Base-by-base conservation (phyloP, 2,888 invertebrate genomes). In the Drosophila diplacantha region DNA sequence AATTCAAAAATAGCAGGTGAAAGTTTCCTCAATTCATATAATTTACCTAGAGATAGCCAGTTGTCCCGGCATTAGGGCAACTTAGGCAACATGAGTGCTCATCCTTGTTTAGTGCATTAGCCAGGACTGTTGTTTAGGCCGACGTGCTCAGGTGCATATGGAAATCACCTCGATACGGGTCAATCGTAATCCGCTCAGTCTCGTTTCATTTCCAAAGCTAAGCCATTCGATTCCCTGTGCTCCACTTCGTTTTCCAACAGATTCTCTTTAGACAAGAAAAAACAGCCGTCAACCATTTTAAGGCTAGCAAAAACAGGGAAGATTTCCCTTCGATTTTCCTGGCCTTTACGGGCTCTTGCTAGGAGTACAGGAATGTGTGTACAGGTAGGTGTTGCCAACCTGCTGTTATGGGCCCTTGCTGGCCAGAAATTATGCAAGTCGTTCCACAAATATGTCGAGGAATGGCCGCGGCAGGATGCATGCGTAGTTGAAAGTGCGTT, bases 151-250 rank as follows among this genome's bases (percentile, higher is more conserved):
- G 46, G 20, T 60, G 62, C 18, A 51, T 63, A 63, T 62, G 63
- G 29, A 51, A 51, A 55, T 47, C 32, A 44, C 24, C 22, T 38
- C 31, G 59, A 59, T 49, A 26, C 61, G 54, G 54, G 59, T 67
- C 46, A 59, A 57, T 53, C 49, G 46, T 37, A 73, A 80, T 53
- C 73, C 75, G 62, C 74, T 82, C 80, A 77, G 55, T 53, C 55
- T 58, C 63, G 47, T 53, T 72, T 57, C 56, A 59, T 57, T 75
- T 60, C 44, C 75, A 64, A 69, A 57, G 53, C 44, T 37, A 60
- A 43, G 46, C 60, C 51, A 50, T 58, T 58, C 53, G 61, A 43
- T 57, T 49, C 49, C 50, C 50, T 18, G 26, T 43, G n/a, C 41
- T 20, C 18, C 41, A 20, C 34, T n/a, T 6, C 18, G 11, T 8